phyloP scores from a whole-genome alignment of 35 echinoderm and acorn worm genomes.

The Eucidaris tribuloides region DNA sequence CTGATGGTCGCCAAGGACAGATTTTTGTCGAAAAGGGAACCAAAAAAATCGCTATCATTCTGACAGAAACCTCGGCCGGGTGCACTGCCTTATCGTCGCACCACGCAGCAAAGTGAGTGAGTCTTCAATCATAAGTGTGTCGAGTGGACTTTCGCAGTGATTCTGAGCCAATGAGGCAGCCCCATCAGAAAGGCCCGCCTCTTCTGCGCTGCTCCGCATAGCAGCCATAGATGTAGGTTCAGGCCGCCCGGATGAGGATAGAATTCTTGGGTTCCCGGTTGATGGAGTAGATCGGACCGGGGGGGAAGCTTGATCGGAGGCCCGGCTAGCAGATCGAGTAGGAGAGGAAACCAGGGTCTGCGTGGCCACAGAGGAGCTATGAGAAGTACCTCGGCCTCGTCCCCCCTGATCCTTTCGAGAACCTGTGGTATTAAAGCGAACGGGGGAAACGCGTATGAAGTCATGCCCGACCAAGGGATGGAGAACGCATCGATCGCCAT shows the following conservation, averaged over 20 bases:
- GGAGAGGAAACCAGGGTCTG: background rate
- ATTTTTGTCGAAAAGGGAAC: background rate
- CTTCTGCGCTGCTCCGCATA: background rate
- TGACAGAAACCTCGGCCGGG: background rate
- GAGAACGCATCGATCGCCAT: conserved; percentile 36
- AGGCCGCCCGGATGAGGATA: background rate
- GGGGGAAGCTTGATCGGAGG: background rate
- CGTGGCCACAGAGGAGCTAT: background rate
- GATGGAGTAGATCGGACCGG: background rate
- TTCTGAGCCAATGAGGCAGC: background rate
- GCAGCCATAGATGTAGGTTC: background rate
- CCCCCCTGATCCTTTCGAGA: background rate
- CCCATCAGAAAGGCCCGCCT: background rate
- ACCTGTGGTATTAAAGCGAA: conserved; percentile 24
- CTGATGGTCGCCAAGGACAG: background rate
- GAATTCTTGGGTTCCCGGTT: background rate
- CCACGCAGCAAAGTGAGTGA: conserved; percentile 4
- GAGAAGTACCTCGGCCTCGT: background rate
- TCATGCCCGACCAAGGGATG: conserved; percentile 29
- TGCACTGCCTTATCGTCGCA: background rate
- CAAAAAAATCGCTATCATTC: conserved; percentile 1
- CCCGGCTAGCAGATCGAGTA: background rate
- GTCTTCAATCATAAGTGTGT: conserved; percentile 1
- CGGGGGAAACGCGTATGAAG: conserved; percentile 53
- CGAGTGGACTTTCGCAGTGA: background rate